Evolutionary conservation across 2,797 vertebrate genomes (phyloP).

Genomic region (Cetoscarus ocellatus): DNA sequence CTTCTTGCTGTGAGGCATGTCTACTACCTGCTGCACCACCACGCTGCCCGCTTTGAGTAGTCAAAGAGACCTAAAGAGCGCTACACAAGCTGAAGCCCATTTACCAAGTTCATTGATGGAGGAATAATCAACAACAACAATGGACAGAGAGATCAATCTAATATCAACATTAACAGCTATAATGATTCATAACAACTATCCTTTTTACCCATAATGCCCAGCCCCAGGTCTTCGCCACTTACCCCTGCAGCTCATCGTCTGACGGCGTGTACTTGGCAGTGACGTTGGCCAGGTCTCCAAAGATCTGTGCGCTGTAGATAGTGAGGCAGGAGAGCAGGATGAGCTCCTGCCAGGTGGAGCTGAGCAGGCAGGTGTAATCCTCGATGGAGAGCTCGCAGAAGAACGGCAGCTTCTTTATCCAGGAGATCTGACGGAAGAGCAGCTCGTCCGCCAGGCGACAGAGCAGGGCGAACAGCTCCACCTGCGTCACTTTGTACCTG

Average conservation of each 20-base stretch:
- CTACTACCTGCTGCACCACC: no score
- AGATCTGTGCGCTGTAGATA: constrained; percentile 97
- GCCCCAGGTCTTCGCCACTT: constrained; percentile 53
- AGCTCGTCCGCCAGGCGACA: constrained; percentile 98
- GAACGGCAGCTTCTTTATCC: constrained; percentile 99
- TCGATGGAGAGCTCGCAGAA: constrained; percentile 98
- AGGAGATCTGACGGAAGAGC: constrained; percentile 97
- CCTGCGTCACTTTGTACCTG: constrained; percentile 97
- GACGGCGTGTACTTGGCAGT: constrained; percentile 97
- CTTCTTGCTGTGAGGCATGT: no score
- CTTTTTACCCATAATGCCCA: accelerated
- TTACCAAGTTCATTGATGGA: no score
- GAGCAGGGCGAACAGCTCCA: constrained; percentile 96
- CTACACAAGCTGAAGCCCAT: no score
- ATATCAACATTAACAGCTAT: no score
- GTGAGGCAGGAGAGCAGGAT: constrained; percentile 97
- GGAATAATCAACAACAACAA: no score
- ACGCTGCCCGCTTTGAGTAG: no score
- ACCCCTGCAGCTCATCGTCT: constrained; percentile 97
- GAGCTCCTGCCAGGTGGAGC: constrained; percentile 98
- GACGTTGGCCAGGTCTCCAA: constrained; percentile 95
- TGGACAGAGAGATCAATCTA: no score
- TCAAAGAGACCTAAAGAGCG: no score
- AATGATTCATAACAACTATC: no score
- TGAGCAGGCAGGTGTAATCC: constrained; percentile 98